Evolutionary conservation across 2,888 invertebrate genomes (phyloP), one percentile per base, ranked within the genome.

Genomic region (Synergus itoensis): DNA sequence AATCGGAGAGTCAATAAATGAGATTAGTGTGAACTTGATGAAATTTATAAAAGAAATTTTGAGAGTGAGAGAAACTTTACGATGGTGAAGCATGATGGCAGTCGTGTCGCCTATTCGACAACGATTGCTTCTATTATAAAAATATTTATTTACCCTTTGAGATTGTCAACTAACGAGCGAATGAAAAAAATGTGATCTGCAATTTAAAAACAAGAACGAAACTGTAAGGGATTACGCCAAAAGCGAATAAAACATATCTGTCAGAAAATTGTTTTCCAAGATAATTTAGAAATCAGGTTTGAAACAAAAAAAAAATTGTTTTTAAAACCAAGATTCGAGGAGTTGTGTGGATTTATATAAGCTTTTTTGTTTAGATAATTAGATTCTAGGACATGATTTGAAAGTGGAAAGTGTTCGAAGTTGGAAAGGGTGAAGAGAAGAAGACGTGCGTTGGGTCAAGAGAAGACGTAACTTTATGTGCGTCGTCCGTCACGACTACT

Each of bases 171-270:
- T 48, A 69, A 69, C 18, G 48, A 53, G 73, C n/a, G 73, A 73
- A 73, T 53, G 53, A 73, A 8, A 21, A 45, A 73, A 73, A 73
- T 73, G 73, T 36, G 48, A 73, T 48, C 73, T 73, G 40, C 12
- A 36, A 9, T 73, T 73, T 48, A 53, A 69, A 67, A 67, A 77
- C 16, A 45, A 45, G 12, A 60, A 78, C 36, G 48, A 18, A 67
- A 45, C 40, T 73, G 73, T 73, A 73, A 36, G 53, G 53, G n/a
- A 65, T 75, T 28, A 41, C 43, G 75, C 48, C 78, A 79, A 83
- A 78, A 81, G 80, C 77, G 80, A 81, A 77, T 79, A 77, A 81
- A 79, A 85, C 85, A 84, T 85, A 85, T 85, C 85, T 83, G 78
- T 84, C 69, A 63, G 67, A 77, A 81, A 67, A 80, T 64, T 18